Evolutionary conservation across 1,140 invertebrate species (phyloP), one percentile per base, ranked within the genome.

Genomic region (Zaprionus davidi): DNA sequence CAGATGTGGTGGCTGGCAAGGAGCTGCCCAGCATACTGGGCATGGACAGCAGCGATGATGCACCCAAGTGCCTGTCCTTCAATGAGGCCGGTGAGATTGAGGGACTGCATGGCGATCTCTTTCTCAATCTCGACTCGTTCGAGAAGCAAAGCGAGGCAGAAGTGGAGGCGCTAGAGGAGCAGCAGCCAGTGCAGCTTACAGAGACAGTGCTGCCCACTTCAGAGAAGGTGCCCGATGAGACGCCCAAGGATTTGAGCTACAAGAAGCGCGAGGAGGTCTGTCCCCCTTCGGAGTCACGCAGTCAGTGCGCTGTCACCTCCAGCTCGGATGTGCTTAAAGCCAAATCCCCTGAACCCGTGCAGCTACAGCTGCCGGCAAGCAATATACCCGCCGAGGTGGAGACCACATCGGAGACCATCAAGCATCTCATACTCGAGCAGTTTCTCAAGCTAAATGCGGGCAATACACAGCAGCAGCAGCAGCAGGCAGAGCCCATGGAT

Each of bases 401-500:
- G 56, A 81, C 90, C 20, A 91, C 90, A 13, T 90, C 91, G 68
- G 91, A 92, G 68, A 92, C 90, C 11, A 88, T 92, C 6, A 92
- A 92, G 68, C 90, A 91, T 79, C 60, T 92, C 28, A 92, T 92
- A 24, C 62, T 92, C 15, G 91, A 92, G 60, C 91, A 92, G 72
- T 90, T 92, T 71, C 85, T 92, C 22, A 92, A 92, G 51, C 67
- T 90, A 20, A 92, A 91, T 56, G 76, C 71, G 49, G 76, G 73
- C 58, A 82, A 81, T 69, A 34, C 71, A 7, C 78, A 79, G 49
- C 67, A 71, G 24, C 24, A 26, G 24, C 24, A 79, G 49, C 67
- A 71, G 28, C 95, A 95, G 85, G 95, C 94, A 68, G 95, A 95
- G 91, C 95, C 95, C 2, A 92, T 96, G 41, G 95, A 96, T 92